These are phyloP conservation scores for Neotoma lepida DNA, from an alignment of 2,113 vertebrate species.

Conservation along the genomic window DNA sequence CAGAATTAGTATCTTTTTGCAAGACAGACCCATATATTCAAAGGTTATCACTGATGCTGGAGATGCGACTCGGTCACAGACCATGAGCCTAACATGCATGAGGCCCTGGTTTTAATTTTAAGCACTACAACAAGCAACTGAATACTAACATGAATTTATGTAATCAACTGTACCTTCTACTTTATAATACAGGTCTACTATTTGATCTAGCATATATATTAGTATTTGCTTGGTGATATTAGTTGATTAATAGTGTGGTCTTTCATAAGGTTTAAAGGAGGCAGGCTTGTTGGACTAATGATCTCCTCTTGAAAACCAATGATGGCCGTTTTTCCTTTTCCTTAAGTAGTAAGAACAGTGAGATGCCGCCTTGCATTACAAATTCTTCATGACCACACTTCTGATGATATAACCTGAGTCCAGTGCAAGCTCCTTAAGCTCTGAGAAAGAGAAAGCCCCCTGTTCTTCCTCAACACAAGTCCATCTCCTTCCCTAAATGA, in stretches of 20 bases:
- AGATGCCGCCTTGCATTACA: not conserved
- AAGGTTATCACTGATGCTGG: not conserved
- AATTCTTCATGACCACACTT: slow-evolving; percentile 22
- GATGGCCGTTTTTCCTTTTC: slow-evolving; percentile 16
- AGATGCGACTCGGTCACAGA: not conserved
- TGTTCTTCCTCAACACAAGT: not conserved
- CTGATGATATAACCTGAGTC: not conserved
- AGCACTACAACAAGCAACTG: not conserved
- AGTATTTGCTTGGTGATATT: not conserved
- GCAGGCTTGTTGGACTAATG: not conserved
- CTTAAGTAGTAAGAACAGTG: not conserved
- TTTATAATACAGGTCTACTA: not conserved
- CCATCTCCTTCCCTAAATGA: slow-evolving; percentile 47
- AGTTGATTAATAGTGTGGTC: not conserved
- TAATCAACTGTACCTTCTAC: not conserved
- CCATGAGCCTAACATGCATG: not conserved
- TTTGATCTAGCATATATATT: not conserved
- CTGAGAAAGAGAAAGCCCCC: slow-evolving; percentile 7
- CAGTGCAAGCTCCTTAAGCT: not conserved
- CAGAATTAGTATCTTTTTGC: not conserved
- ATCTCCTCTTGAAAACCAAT: not conserved
- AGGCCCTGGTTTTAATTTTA: not conserved
- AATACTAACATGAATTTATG: not conserved
- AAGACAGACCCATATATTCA: not conserved
- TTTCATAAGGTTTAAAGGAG: not conserved